Evolutionary conservation across 2,888 invertebrate species (phyloP).

Genomic region (Drosophila picticornis): DNA sequence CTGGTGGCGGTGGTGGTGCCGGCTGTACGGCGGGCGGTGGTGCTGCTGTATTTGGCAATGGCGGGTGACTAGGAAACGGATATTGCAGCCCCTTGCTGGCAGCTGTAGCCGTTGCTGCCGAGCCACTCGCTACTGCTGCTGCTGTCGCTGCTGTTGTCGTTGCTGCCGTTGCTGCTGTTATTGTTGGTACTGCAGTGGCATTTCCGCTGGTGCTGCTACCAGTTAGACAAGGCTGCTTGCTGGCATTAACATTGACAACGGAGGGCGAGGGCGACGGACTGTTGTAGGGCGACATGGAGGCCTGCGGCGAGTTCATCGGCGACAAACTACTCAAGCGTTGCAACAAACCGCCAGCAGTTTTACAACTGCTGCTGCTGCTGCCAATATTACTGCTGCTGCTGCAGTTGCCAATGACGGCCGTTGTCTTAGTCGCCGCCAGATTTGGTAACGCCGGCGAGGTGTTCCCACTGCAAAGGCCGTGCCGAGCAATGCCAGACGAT

Average conservation of each 20-base stretch:
- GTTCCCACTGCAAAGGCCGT: conserved; percentile 65
- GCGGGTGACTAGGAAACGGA: conserved; percentile 92
- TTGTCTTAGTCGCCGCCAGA: conserved; percentile 82
- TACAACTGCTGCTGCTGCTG: conserved; percentile 35
- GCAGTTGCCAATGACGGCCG: conserved; percentile 65
- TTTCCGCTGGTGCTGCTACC: conserved; percentile 1
- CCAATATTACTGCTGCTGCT: conserved; percentile 19
- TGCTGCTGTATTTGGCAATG: conserved; percentile 86
- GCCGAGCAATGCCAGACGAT: conserved; percentile 34
- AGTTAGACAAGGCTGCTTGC: conserved; percentile 8
- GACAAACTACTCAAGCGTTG: conserved; percentile 84
- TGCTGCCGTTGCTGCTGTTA: conserved; percentile 11
- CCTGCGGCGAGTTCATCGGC: conserved; percentile 85
- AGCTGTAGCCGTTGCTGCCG: conserved; percentile 22
- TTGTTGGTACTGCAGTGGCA: not conserved
- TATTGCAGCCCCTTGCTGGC: conserved; percentile 88
- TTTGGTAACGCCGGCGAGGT: conserved; percentile 84
- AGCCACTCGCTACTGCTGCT: conserved; percentile 8
- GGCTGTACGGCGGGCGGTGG: conserved; percentile 78
- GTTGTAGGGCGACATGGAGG: conserved; percentile 84
- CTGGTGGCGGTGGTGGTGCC: conserved; percentile 74
- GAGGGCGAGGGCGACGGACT: conserved; percentile 85
- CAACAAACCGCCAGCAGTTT: conserved; percentile 68
- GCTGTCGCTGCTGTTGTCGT: conserved; percentile 6
- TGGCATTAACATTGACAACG: conserved; percentile 54